Percentiles rank a stretch among this genome's conserved stretches.
These are phyloP conservation scores for Aptenodytes patagonicus DNA, from an alignment of 2,113 vertebrate genomes.

Conservation along the genomic window DNA sequence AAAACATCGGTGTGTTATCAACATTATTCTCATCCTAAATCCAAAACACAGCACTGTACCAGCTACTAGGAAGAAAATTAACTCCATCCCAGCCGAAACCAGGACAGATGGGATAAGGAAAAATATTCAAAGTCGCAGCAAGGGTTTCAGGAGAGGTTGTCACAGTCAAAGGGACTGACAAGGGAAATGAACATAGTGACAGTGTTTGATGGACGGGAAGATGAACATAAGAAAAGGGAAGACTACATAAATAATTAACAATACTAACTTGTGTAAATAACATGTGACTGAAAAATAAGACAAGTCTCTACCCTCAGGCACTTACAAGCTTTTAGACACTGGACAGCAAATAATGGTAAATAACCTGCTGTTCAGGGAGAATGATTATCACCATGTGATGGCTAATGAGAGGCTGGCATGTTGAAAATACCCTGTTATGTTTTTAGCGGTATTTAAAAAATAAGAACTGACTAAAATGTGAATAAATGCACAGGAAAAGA, in stretches of 20 bases:
- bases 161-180: neutral
- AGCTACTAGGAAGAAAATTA: too few species aligned
- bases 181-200: neutral
- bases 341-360: neutral
- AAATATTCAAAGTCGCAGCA: neutral
- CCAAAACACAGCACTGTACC: too few species aligned
- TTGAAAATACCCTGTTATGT: neutral
- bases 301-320: neutral
- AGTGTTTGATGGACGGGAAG: neutral
- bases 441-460: neutral
- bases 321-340: neutral
- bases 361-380: neutral
- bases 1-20: too few species aligned
- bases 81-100: too few species aligned
- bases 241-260: neutral
- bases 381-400: neutral
- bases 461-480: neutral
- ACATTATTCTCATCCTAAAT: too few species aligned
- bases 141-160: neutral
- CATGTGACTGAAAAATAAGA: neutral
- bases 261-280: constrained; percentile 24
- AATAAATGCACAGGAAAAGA: neutral
- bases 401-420: neutral
- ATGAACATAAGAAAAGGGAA: neutral
- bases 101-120: neutral